Conservation (phyloP, 2,888 invertebrate species). For the Cotesia congregata region DNA sequence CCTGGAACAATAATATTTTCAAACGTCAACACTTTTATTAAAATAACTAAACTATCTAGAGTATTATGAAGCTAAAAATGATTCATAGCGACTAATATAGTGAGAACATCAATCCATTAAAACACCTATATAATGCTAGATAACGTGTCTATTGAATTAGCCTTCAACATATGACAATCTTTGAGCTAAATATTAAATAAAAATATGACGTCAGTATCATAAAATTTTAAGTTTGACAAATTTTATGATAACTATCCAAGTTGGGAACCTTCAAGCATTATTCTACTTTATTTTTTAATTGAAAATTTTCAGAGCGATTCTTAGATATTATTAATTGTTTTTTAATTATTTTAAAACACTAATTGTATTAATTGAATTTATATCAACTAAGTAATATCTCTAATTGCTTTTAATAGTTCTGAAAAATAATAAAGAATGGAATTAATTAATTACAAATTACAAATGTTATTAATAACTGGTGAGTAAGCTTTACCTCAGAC, state of each 20-base stretch:
- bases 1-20: not conserved
- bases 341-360: not conserved
- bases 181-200: slow-evolving; percentile 12
- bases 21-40: not conserved
- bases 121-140: not conserved
- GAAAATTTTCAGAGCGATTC: not conserved
- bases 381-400: not conserved
- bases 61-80: not conserved
- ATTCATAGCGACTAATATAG: not conserved
- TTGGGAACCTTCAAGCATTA: not conserved
- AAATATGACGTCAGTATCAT: slow-evolving; percentile 32
- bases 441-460: not conserved
- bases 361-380: not conserved
- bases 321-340: not conserved
- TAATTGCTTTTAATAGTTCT: not conserved
- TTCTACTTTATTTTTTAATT: not conserved
- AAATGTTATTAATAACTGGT: not conserved
- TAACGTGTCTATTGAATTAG: slow-evolving; percentile 6
- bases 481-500: not conserved
- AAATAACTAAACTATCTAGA: not conserved
- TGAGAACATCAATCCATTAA: not conserved
- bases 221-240: not conserved
- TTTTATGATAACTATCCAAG: not conserved
- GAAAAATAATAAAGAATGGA: not conserved
- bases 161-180: slow-evolving; percentile 7